phyloP scores from a whole-genome alignment of 2,797 vertebrate genomes.

The Clarias pachynema region DNA sequence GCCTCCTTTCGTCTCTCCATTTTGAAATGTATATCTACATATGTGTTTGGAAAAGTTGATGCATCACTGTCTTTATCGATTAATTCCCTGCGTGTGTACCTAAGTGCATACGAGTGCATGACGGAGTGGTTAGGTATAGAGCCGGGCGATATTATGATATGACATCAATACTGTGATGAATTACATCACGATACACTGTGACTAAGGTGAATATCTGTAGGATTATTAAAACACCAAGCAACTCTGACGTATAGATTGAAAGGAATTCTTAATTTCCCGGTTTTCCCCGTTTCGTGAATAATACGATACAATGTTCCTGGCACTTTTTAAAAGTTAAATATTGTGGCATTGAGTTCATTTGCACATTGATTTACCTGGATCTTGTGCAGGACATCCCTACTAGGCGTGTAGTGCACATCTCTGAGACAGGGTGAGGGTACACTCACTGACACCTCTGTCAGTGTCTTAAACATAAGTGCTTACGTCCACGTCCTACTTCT shows the following conservation, averaged over 20 bases:
- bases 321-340: background rate
- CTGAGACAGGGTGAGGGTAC: background rate
- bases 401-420: background rate
- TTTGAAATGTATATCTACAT: slow-evolving; percentile 26
- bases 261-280: background rate
- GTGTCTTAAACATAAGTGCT: background rate
- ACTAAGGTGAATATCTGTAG: background rate
- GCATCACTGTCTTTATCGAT: background rate
- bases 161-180: slow-evolving; percentile 17
- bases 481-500: slow-evolving; percentile 72
- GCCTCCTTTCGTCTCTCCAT: slow-evolving; percentile 37
- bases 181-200: background rate
- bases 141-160: background rate
- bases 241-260: background rate
- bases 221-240: background rate
- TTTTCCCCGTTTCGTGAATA: too few relatives aligned
- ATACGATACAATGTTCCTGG: too few relatives aligned
- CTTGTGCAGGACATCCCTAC: background rate
- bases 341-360: background rate
- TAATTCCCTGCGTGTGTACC: background rate
- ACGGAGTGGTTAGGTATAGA: background rate
- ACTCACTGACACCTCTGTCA: background rate
- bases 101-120: background rate
- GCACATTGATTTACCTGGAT: background rate
- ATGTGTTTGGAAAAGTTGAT: slow-evolving; percentile 30